A percentile compares a stretch with the other conserved stretches of the same genome.
phyloP scores from a whole-genome alignment of 2,113 vertebrate genomes.

The Sterrhoptilus dennistouni region DNA sequence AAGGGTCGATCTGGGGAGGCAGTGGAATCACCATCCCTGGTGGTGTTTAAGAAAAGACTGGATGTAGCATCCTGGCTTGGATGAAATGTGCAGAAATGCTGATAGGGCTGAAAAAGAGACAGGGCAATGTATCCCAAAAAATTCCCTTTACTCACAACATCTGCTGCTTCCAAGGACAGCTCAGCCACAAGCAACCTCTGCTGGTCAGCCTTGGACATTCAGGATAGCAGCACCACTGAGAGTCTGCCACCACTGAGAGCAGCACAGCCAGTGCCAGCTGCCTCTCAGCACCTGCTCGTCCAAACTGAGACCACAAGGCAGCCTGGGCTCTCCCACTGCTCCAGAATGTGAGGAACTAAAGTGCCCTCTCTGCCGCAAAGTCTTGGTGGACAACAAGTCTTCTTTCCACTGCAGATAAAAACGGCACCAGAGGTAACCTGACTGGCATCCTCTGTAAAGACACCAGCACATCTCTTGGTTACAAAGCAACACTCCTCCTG shows the following conservation, averaged over 20 bases:
- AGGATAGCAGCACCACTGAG: fast-evolving
- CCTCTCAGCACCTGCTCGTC: not conserved
- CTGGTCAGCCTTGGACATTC: not conserved
- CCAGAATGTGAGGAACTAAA: not conserved
- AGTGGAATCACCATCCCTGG: fast-evolving
- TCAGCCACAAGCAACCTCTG: not conserved
- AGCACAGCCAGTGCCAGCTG: fast-evolving
- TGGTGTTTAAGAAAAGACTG: not conserved
- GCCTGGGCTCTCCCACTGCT: fast-evolving
- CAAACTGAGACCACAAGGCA: fast-evolving
- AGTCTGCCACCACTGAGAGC: fast-evolving
- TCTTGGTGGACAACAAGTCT: too few species aligned
- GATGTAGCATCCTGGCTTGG: not conserved
- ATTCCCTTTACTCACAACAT: fast-evolving
- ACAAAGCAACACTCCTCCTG: not conserved
- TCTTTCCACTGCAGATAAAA: not conserved
- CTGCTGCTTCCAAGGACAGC: not conserved
- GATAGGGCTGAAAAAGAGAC: not conserved
- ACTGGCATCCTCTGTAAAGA: not conserved
- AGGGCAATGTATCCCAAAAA: not conserved
- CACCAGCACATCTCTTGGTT: fast-evolving
- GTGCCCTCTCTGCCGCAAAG: too few species aligned
- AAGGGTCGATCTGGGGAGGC: fast-evolving
- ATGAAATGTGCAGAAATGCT: not conserved
- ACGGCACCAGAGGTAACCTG: not conserved